Conservation (phyloP, 2,797 vertebrate genomes). For the Mus spretus region DNA sequence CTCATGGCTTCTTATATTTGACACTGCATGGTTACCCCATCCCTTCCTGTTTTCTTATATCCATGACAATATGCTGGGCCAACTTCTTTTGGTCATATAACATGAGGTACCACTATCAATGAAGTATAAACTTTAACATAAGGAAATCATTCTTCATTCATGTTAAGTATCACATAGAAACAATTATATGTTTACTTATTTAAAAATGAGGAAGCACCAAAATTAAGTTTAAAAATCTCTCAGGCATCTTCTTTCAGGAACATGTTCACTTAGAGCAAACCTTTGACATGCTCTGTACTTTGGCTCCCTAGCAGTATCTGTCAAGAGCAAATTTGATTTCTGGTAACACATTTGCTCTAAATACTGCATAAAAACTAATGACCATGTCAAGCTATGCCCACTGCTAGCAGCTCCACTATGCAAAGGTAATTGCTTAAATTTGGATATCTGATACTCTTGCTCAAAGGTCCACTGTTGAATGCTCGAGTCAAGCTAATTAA, state of each 20-base stretch:
- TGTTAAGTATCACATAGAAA: slow-evolving; percentile 48
- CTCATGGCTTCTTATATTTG: slow-evolving; percentile 82
- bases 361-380: slow-evolving; percentile 89
- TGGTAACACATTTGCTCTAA: slow-evolving; percentile 88
- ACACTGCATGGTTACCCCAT: slow-evolving; percentile 72
- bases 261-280: slow-evolving; percentile 77
- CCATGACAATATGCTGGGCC: slow-evolving; percentile 76
- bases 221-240: background rate
- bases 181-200: background rate
- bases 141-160: slow-evolving; percentile 34
- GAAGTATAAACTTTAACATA: background rate
- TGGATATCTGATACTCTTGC: slow-evolving; percentile 83
- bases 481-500: slow-evolving; percentile 80
- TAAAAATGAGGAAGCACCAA: background rate
- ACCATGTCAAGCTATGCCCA: slow-evolving; percentile 84
- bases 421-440: slow-evolving; percentile 87
- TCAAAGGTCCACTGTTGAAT: slow-evolving; percentile 74
- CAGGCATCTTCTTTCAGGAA: slow-evolving; percentile 77
- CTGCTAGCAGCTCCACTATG: slow-evolving; percentile 84
- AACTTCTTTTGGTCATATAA: slow-evolving; percentile 80
- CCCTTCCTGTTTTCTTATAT: slow-evolving; percentile 79
- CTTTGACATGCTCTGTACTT: slow-evolving; percentile 85
- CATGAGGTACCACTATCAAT: slow-evolving; percentile 64
- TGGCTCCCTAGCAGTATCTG: slow-evolving; percentile 85
- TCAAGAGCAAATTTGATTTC: slow-evolving; percentile 88